These are phyloP conservation scores for Steinernema carpocapsae DNA, from an alignment of 2,888 invertebrate species.

Conservation along the genomic window DNA sequence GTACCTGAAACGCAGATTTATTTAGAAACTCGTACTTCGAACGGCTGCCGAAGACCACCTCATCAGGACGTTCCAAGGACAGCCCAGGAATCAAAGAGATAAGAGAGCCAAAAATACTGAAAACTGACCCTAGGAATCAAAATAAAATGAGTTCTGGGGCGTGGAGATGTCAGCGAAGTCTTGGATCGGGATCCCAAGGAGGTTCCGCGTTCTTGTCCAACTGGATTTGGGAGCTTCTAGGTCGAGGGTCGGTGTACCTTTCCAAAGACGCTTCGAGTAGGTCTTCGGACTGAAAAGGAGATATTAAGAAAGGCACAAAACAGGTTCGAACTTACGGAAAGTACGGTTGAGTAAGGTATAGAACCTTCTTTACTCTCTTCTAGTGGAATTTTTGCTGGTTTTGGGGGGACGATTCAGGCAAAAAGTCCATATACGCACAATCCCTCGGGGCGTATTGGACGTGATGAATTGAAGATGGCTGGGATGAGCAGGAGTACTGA, in stretches of 20 bases:
- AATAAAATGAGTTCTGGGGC: neutral
- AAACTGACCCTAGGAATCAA: neutral
- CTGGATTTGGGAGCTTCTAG: slow-evolving; percentile 43
- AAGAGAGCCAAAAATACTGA: neutral
- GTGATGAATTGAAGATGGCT: neutral
- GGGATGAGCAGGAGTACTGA: slow-evolving; percentile 11
- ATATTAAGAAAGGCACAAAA: neutral
- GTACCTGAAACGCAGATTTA: neutral
- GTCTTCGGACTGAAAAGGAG: slow-evolving; percentile 13
- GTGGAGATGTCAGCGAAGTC: slow-evolving; percentile 32
- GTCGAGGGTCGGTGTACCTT: slow-evolving; percentile 41
- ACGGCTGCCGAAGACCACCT: too few species aligned
- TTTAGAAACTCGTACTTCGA: neutral
- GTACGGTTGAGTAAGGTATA: slow-evolving; percentile 29
- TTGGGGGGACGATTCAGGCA: slow-evolving; percentile 36
- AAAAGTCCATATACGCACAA: slow-evolving; percentile 49
- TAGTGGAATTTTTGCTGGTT: slow-evolving; percentile 43
- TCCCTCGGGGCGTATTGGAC: slow-evolving; percentile 39
- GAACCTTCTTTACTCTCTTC: slow-evolving; percentile 47
- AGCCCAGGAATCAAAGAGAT: neutral
- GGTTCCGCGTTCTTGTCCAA: slow-evolving; percentile 52
- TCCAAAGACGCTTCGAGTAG: slow-evolving; percentile 24
- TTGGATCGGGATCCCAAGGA: slow-evolving; percentile 51
- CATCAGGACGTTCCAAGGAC: neutral
- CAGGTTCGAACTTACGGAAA: slow-evolving; percentile 15